Evolutionary conservation across 2,888 invertebrate genomes (phyloP).

Genomic region (Spilarctia lutea): DNA sequence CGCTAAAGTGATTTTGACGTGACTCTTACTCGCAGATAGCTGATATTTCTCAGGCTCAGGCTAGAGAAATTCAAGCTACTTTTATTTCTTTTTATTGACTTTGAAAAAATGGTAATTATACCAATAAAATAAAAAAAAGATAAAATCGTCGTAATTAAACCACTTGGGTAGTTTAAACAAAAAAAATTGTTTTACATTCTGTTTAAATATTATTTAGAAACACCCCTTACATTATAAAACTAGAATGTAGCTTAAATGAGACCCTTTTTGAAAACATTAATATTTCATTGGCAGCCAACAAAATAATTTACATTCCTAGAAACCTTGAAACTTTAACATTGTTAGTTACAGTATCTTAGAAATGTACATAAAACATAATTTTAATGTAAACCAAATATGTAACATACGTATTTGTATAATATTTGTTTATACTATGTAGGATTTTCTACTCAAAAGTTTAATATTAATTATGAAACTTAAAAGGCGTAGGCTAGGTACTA

Average conservation of each 20-base stretch:
- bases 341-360: not conserved
- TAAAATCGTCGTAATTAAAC: not conserved
- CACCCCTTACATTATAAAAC: not conserved
- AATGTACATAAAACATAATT: not conserved
- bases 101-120: too few species aligned
- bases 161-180: not conserved
- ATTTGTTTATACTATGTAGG: not conserved
- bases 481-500: not conserved
- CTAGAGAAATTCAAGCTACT: too few species aligned
- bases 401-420: not conserved
- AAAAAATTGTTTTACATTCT: not conserved
- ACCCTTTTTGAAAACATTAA: not conserved
- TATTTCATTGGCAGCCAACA: not conserved
- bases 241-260: not conserved
- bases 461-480: too few species aligned
- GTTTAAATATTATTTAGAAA: not conserved
- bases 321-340: not conserved
- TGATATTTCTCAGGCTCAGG: too few species aligned
- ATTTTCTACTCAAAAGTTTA: not conserved
- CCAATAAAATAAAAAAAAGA: not conserved
- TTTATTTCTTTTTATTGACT: too few species aligned
- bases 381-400: not conserved
- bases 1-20: too few species aligned
- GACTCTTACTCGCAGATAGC: too few species aligned
- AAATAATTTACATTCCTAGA: not conserved